Evolutionary conservation across 1,140 invertebrate species (phyloP), one percentile per base, ranked within the genome.

Genomic region (Zaprionus lachaisei): DNA sequence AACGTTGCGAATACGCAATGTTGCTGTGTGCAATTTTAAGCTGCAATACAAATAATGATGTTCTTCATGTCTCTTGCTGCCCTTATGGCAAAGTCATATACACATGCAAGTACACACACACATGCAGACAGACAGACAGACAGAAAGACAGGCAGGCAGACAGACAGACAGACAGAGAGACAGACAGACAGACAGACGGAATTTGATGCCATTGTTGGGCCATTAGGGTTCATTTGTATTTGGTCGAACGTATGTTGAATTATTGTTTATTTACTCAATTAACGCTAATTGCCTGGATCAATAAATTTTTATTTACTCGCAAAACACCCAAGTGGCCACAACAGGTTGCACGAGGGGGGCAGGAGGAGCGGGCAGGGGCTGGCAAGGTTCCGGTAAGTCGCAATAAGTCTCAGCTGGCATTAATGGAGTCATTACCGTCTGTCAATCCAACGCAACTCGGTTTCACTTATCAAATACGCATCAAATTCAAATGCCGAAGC

Each of bases 251-350:
- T 49, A 68, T 68, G 77, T 44, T 86, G 79, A 79, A 82, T 77
- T 86, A 86, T 83, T 83, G 83, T 83, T 86, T 87, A 83, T 87
- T 83, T 83, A 83, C 83, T 72, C 83, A 87, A 86, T 86, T 86
- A 86, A 77, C 80, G 66, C 79, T 86, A 86, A 86, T 86, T 86
- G 83, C 83, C 83, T 75, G 80, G 72, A 83, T 86, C 83, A 87
- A 86, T 86, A 86, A 83, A 87, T 87, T 83, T 86, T 78, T 86
- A 86, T 86, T 87, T 87, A 81, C 83, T 54, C 64, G 60, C 57
- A 62, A 54, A 54, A 51, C 49, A 55, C 58, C 58, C 34, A 64
- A 85, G 60, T 63, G 70, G 28, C 63, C 28, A 34, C n/a, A 63
- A 47, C 61, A 64, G 55, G 38, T 37, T 34, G 51, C 17, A 9